Evolutionary conservation across 2,888 invertebrate species (phyloP), one percentile per base, ranked within the genome.

Genomic region (Caenorhabditis sp.): DNA sequence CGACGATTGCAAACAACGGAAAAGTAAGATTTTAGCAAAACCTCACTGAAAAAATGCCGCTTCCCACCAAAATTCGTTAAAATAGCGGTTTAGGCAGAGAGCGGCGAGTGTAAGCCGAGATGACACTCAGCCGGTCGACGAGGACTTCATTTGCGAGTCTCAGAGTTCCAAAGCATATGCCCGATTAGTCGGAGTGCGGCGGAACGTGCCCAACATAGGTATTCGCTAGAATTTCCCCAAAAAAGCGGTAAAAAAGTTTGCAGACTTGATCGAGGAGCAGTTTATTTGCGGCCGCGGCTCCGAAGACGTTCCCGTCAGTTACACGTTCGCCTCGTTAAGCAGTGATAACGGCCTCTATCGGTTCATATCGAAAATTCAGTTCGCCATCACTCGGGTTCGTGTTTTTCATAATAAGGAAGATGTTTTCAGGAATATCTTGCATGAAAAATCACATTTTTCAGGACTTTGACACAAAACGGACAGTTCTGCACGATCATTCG

Each of bases 401-500:
- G 17, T 70, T 55, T 65, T 22, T 37, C 9, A n/a, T 17, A 43
- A 43, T 13, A 30, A n/a, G n/a, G n/a, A n/a, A n/a, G n/a, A n/a
- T n/a, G n/a, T n/a, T n/a, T n/a, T n/a, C n/a, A n/a, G 6, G 26
- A 39, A 55, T 17, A 55, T 32, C 35, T 55, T 20, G 8, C 2
- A 20, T 13, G 43, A 43, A 27, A 26, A 24, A 59, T 46, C 26
- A 22, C 11, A 2, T 35, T 32, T 52, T 20, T 3, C 22, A 75
- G 75, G 59, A 73, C 27, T 13, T 41, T 9, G 61, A 72, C 7
- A 53, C 22, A 0, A 32, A 41, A 11, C 30, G 32, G 8, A 55
- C 70, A 22, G 22, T 15, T 27, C 48, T 83, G 7, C 66, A 59
- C n/a, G 83, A 83, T 63, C 56, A 71, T n/a, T 80, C 80, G 2